Base-by-base conservation (phyloP, 2,888 invertebrate species). In the Tuberolachnus salignus region DNA sequence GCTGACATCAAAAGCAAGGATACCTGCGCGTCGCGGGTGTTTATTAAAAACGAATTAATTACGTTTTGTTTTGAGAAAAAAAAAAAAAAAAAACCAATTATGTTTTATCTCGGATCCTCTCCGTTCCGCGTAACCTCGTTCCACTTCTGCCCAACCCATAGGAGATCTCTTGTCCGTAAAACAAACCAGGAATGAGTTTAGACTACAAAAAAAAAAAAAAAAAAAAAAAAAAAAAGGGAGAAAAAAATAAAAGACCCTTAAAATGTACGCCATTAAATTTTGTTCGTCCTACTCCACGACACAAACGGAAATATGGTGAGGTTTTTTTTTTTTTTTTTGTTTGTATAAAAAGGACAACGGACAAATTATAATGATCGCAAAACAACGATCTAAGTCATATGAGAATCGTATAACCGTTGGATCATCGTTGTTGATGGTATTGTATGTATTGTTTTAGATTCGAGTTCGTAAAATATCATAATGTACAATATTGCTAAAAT, bases 41-140 rank as follows among this genome's bases (percentile, higher is more conserved):
- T 63, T 63, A 73, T 73, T 61, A 73, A 73, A 61, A 73, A 73
- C 61, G 51, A 73, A 73, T 73, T 73, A 73, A 73, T 73, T 73
- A 34, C 10, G 51, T 61, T 73, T 73, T 21, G 49, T 59, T 1
- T 46, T 6, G 34, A 19, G 46, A 59, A 46, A 57, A 49, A 61
- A 67, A 73, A 73, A 51, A 59, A 46, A 57, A 49, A 61, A 67
- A 73, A 73, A 51, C 61, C 61, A 73, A 73, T 73, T 73, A 73
- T 19, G 34, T 73, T 63, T 59, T 71, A 73, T 73, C 72, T 63
- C 16, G 61, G 34, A 49, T 51, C 16, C 51, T 19, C 16, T 4
- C 23, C 23, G 44, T 14, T 6, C 14, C n/a, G 34, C 61, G 21
- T 23, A 4, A 6, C 0, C 19, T 19, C 3, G n/a, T n/a, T n/a